These are phyloP conservation scores for Saturnia pavonia DNA, from an alignment of 2,888 invertebrate genomes.

Conservation along the genomic window DNA sequence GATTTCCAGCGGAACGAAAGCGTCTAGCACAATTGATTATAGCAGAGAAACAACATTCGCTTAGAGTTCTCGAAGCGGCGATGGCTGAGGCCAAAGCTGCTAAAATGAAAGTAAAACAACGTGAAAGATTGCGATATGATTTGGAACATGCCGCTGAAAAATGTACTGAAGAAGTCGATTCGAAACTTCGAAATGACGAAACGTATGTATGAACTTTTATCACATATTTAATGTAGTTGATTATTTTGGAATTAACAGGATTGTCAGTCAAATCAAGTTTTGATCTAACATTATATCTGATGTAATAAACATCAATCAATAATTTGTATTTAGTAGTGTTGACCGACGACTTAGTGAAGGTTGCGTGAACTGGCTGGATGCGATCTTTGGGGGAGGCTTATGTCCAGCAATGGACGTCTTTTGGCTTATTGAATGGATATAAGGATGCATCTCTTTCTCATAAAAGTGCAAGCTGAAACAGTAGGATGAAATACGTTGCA, in stretches of 20 bases:
- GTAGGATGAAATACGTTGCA: neutral
- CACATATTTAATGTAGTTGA: neutral
- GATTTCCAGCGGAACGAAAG: slow-evolving; percentile 67
- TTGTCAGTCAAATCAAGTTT: neutral
- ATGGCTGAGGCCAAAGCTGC: slow-evolving; percentile 74
- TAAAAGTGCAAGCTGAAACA: neutral
- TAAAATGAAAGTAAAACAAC: slow-evolving; percentile 54
- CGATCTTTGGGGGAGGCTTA: no score
- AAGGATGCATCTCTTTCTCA: no score
- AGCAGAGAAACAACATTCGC: slow-evolving; percentile 73
- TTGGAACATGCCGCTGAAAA: slow-evolving; percentile 55
- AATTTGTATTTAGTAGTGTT: no score
- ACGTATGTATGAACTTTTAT: slow-evolving; percentile 43
- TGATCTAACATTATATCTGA: neutral
- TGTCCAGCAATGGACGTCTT: no score
- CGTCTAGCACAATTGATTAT: slow-evolving; percentile 72
- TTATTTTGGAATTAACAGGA: neutral
- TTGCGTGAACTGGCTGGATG: no score
- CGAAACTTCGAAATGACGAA: slow-evolving; percentile 64
- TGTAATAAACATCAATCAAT: neutral
- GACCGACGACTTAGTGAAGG: no score
- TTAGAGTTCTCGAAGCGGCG: slow-evolving; percentile 70
- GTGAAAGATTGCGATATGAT: slow-evolving; percentile 52
- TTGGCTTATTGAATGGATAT: no score
- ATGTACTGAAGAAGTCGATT: slow-evolving; percentile 64